Base-by-base conservation (phyloP, 2,888 invertebrate species). In the Drosophila merina region DNA sequence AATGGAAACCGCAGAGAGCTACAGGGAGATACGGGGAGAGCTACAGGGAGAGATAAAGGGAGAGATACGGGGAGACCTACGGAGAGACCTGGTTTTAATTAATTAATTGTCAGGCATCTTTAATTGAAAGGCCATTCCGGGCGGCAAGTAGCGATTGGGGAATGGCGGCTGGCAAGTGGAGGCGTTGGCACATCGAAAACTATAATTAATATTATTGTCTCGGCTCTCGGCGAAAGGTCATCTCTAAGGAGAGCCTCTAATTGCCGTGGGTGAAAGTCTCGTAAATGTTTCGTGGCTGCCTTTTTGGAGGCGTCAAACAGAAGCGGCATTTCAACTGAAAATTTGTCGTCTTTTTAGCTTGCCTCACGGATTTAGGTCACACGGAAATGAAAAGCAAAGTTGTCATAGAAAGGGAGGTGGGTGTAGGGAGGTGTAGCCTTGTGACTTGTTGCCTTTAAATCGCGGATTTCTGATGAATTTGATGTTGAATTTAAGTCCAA, bases 41-140 rank as follows among this genome's bases (percentile, higher is more conserved):
- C 14, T 14, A 14, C 14, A 14, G 14, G 14, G 14, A 14, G 14
- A 20, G 14, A 20, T 20, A 20, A 1, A 2, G 20, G 20, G 20
- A 20, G 20, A 20, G 20, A 0, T 14, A 14, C 1, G 14, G 14
- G 14, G 14, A 14, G 20, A 20, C 2, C 20, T 20, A 20, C 2
- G 20, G 52, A 31, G 57, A 52, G 54, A 40, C 40, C 4, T 8
- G 14, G 20, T 20, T 28, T 67, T 50, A 45, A 49, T 68, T 70
- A 70, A 69, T 70, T 70, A 54, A 69, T 70, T 69, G 48, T 38
- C 52, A 58, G 36, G 58, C 57, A n/a, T 70, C 42, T 70, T 58
- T 69, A 69, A 69, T 70, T 69, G 69, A 58, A 57, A 44, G 48
- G 44, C 59, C 67, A 54, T 48, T 44, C 44, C 12, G 28, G 8